Evolutionary conservation across 2,888 invertebrate genomes (phyloP), one percentile per base, ranked within the genome.

Genomic region (Hedychridium roseum): DNA sequence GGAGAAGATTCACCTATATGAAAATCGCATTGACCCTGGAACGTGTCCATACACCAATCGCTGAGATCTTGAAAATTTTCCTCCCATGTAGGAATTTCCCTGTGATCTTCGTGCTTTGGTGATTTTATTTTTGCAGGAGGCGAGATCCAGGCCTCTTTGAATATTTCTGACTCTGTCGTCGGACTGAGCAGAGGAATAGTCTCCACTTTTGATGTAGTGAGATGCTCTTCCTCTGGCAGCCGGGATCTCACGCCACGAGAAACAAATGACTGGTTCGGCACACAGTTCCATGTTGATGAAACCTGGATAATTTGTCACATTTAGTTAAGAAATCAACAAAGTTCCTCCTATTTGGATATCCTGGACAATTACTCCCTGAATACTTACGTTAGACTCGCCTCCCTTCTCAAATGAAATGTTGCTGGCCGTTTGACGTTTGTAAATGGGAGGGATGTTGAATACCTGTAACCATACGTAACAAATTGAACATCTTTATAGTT

Each of bases 41-140:
- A 71, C 54, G 60, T 53, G 48, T 71, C 70, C 66, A 72, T 71
- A 63, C 85, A 86, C 84, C 82, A 86, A 66, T 80, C 80, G 73
- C 81, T 83, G 79, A 88, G 83, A 81, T 88, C 88, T 83, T 86
- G 86, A 82, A 87, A 88, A 81, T 86, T 84, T 80, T 88, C 88
- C 84, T 74, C 74, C 78, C 78, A 78, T 20, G 60, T 52, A 35
- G 63, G 56, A 27, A 61, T 54, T 6, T 57, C 40, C 17, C 57
- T 27, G 39, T 48, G 58, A 21, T 66, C 54, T 37, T 65, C 68
- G 43, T 54, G 53, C 46, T 46, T 55, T 16, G 28, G 31, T n/a
- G 23, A 38, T 15, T 7, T 52, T n/a, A 12, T 11, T 9, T 59
- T 62, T 41, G 45, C 7, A 23, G 34, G 57, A 17, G 60, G 60